These are phyloP conservation scores for Pyrrhosoma nymphula DNA, from an alignment of 2,888 invertebrate species.

Conservation along the genomic window DNA sequence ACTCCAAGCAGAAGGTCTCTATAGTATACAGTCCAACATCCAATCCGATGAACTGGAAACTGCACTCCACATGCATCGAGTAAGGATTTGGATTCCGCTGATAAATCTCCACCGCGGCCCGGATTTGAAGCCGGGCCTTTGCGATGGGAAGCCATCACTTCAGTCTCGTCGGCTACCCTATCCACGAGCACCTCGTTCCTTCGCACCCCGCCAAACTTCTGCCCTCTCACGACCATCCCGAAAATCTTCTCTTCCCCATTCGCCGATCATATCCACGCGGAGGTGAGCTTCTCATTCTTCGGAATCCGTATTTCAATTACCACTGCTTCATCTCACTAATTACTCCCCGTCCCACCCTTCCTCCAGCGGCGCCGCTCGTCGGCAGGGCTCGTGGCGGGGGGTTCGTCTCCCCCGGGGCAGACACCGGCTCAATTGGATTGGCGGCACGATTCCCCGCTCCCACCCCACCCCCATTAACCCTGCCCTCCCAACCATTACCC, in stretches of 20 bases:
- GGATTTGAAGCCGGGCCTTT: too few relatives aligned
- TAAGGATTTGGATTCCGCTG: too few relatives aligned
- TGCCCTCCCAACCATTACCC: background rate
- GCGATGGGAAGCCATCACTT: too few relatives aligned
- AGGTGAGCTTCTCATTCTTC: slow-evolving; percentile 34
- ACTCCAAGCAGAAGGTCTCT: too few relatives aligned
- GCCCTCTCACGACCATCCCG: background rate
- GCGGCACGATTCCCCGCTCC: background rate
- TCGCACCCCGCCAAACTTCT: background rate
- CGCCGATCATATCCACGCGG: background rate
- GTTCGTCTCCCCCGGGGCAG: background rate
- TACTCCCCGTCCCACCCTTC: slow-evolving; percentile 49
- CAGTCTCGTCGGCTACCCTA: too few relatives aligned
- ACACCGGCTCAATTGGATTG: slow-evolving; percentile 30
- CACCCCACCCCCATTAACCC: background rate
- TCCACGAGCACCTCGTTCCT: background rate
- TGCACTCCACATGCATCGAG: too few relatives aligned
- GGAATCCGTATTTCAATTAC: slow-evolving; percentile 67
- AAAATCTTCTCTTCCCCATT: background rate
- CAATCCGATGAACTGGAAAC: too few relatives aligned
- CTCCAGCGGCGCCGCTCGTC: slow-evolving; percentile 29
- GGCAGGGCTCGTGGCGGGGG: background rate
- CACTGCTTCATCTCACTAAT: slow-evolving; percentile 61
- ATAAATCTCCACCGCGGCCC: too few relatives aligned
- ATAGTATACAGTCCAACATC: too few relatives aligned